A percentile compares a stretch with the other conserved stretches of the same genome.
phyloP scores from a whole-genome alignment of 2,113 vertebrate genomes.

The Otis tarda region DNA sequence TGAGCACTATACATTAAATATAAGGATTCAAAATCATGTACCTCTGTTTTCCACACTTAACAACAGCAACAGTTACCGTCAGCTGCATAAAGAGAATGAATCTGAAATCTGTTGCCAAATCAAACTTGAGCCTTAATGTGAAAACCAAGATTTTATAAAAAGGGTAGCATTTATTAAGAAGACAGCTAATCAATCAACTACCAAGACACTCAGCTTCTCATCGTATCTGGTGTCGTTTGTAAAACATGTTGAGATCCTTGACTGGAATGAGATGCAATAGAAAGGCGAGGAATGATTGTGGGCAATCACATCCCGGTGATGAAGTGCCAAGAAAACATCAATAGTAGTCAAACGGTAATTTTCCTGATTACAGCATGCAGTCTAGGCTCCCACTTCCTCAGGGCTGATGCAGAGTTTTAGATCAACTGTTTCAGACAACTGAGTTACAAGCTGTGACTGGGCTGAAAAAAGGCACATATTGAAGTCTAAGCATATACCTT shows the following conservation, averaged over 20 bases:
- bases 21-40: background rate
- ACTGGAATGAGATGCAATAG: background rate
- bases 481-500: background rate
- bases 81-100: background rate
- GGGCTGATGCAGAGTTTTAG: background rate
- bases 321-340: constrained; percentile 19
- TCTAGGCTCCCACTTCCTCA: background rate
- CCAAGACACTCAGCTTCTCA: background rate
- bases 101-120: constrained; percentile 10
- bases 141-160: constrained; percentile 22
- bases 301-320: background rate
- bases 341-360: constrained; percentile 31
- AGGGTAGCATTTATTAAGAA: background rate
- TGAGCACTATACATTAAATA: background rate
- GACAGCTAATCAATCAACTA: constrained; percentile 55
- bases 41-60: background rate
- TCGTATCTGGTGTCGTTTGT: background rate
- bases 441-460: background rate
- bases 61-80: background rate
- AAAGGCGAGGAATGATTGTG: constrained; percentile 4
- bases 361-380: constrained; percentile 2
- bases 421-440: background rate
- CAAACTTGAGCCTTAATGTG: background rate
- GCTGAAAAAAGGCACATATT: background rate
- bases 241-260: background rate